Base-by-base conservation (phyloP, 2,113 vertebrate genomes). In the Anarrhichthys ocellatus region DNA sequence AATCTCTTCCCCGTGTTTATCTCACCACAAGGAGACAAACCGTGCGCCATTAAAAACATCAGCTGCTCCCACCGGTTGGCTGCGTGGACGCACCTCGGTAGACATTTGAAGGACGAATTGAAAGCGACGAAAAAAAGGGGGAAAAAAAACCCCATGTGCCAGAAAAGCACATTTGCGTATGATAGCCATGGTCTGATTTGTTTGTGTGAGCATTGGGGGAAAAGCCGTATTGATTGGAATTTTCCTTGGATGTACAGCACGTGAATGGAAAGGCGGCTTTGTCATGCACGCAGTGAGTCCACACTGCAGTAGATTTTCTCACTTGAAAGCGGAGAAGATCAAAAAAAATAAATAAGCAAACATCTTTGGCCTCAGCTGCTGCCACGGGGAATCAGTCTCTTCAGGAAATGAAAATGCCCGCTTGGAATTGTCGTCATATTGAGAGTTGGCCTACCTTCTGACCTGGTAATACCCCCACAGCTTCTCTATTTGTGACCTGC, bases 401-500 rank as follows among this genome's bases (percentile, higher is more conserved):
- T 91, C 92, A 93, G 94, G 92, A 95, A 94, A 95, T 95, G 90
- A 94, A 94, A 95, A 94, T 93, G 89, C 91, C 88, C 85, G 88
- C 85, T 87, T 90, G 84, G 89, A 93, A 91, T 94, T 92, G 93
- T 94, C 87, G 91, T 92, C 82, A 91, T 93, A 94, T 94, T 90
- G 92, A 91, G 91, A 93, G 92, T 95, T 92, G 92, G 77, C 84
- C 71, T 36, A 93, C 92, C 92, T 92, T 82, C 34, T 94, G 88
- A 93, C 94, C 93, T 93, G 91, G 90, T 93, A 92, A 92, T 93
- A 92, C 93, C 91, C 84, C 88, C 82, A 29, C 80, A 87, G 91
- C 89, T 84, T 88, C 89, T 94, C 87, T 79, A 88, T 94, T 85
- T 91, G 92, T 92, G 93, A 92, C 94, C 91, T 40, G 75, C 90